These are phyloP conservation scores for Acanthornis magna DNA, from an alignment of 2,797 vertebrate species.

Conservation along the genomic window DNA sequence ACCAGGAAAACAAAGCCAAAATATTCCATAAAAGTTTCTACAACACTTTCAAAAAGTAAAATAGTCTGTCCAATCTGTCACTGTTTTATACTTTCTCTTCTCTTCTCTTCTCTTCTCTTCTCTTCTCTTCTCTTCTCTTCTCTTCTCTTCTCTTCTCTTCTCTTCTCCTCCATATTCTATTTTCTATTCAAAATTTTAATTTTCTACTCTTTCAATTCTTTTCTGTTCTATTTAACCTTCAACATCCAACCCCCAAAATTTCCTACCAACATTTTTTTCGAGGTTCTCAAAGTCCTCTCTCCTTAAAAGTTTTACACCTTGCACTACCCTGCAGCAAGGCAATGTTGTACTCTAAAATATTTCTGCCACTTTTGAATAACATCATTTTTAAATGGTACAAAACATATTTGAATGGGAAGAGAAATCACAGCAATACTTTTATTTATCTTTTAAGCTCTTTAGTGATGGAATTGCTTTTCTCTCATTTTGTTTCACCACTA, in stretches of 20 bases:
- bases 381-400: not conserved
- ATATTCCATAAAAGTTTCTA: not conserved
- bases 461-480: not conserved
- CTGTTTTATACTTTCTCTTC: not conserved
- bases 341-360: not conserved
- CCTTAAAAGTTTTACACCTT: not conserved
- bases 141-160: not conserved
- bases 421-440: not conserved
- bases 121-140: not conserved
- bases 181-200: not conserved
- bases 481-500: not conserved
- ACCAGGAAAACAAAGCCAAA: not conserved
- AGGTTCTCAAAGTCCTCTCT: not conserved
- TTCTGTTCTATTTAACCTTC: not conserved
- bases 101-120: not conserved
- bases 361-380: not conserved
- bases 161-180: not conserved
- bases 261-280: not conserved
- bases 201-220: not conserved
- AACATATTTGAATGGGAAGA: not conserved
- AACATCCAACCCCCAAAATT: not conserved
- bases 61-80: not conserved
- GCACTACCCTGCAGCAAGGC: not conserved
- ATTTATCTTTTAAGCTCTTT: not conserved
- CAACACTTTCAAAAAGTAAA: not conserved